Evolutionary conservation across 2,797 vertebrate species (phyloP), one percentile per base, ranked within the genome.

Genomic region (Ispidina picta): DNA sequence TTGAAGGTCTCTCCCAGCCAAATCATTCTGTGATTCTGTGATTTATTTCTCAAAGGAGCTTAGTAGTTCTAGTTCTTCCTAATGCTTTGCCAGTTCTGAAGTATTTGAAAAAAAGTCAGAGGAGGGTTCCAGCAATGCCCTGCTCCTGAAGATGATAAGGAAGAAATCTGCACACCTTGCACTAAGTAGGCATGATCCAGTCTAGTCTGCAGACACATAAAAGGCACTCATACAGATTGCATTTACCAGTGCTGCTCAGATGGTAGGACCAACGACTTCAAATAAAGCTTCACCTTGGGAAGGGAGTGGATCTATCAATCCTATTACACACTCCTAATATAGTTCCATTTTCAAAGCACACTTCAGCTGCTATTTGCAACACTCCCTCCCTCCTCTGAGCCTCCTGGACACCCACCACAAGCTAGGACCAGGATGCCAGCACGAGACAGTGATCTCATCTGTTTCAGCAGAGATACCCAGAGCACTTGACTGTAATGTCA

Each of bases 1-100:
- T n/a, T n/a, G n/a, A n/a, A n/a, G n/a, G n/a, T n/a, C n/a, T n/a
- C n/a, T n/a, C n/a, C n/a, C n/a, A n/a, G n/a, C n/a, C n/a, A n/a
- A n/a, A n/a, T n/a, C n/a, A n/a, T n/a, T n/a, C n/a, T n/a, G n/a
- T n/a, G n/a, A n/a, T n/a, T n/a, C n/a, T n/a, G n/a, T n/a, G n/a
- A n/a, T 78, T 83, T 43, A n/a, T 89, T 82, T 88, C 70, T 70
- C 55, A 65, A 65, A 84, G 56, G 28, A 83, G 22, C 15, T 49
- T 31, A 65, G 35, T 19, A 75, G 33, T 68, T 66, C 58, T 33
- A 51, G 56, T 58, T 15, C 64, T 75, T 72, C 13, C 23, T 23
- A 56, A 15, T 4, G 13, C 65, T 76, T 71, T 55, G 23, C 37
- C 37, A 81, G 28, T 12, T 54, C 54, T 62, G 29, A 84, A 65